Percentiles rank a stretch among this genome's conserved stretches.
Conservation (phyloP, 2,888 invertebrate species). For the Dorcus parallelipipedus region DNA sequence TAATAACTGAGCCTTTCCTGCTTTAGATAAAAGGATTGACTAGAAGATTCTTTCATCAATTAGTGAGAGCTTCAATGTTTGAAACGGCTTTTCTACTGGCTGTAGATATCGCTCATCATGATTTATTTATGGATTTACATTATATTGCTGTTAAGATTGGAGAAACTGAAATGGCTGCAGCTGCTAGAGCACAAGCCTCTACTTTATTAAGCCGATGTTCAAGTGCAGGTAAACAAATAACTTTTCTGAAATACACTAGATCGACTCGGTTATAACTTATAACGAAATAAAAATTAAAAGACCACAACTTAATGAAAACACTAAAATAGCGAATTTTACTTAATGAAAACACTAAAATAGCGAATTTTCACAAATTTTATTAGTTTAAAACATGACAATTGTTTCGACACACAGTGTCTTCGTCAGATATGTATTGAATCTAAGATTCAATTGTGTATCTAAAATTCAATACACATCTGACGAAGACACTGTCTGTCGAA, state of each 20-base stretch:
- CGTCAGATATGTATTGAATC: no score
- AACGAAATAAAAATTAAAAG: no score
- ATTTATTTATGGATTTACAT: constrained; percentile 81
- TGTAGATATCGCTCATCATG: constrained; percentile 81
- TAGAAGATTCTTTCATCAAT: constrained; percentile 80
- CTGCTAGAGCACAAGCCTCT: constrained; percentile 67
- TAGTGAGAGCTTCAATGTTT: constrained; percentile 70
- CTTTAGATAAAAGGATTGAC: constrained; percentile 74
- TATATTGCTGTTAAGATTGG: constrained; percentile 66
- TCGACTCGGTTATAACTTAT: background rate
- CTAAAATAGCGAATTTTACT: no score
- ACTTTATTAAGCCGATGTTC: constrained; percentile 46
- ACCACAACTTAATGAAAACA: no score
- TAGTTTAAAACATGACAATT: no score
- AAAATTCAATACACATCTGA: no score
- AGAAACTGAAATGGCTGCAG: constrained; percentile 62
- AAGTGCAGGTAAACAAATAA: constrained; percentile 39
- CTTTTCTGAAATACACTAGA: background rate
- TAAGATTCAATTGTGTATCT: no score
- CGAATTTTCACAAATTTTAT: no score
- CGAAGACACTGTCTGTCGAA: no score
- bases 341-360: no score
- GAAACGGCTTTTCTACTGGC: constrained; percentile 83
- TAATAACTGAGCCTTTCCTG: background rate
- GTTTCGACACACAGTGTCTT: no score